Percentiles rank a stretch among this genome's conserved stretches.
phyloP scores from a whole-genome alignment of 2,888 invertebrate genomes.

The Ellobium chinense region DNA sequence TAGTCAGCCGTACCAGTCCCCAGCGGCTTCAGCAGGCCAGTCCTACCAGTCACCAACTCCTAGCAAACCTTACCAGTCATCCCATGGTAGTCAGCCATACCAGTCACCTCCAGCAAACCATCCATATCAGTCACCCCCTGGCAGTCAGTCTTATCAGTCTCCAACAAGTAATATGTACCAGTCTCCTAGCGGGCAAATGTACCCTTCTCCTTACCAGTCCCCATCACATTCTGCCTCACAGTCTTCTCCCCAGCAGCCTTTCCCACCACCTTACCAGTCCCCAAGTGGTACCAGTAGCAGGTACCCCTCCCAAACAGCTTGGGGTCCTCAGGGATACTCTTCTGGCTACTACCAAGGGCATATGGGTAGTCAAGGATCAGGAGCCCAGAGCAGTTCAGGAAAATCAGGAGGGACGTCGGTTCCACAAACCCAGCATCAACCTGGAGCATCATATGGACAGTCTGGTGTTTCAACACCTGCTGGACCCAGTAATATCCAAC shows the following conservation, averaged over 20 bases:
- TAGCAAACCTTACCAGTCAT: conserved; percentile 24
- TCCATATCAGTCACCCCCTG: conserved; percentile 12
- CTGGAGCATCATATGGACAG: background rate
- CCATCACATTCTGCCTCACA: background rate
- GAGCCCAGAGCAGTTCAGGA: background rate
- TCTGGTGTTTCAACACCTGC: background rate
- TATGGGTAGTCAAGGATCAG: background rate
- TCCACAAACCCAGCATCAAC: background rate
- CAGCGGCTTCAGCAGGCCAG: background rate
- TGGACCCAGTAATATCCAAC: background rate
- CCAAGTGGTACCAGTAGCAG: background rate
- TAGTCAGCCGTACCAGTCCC: conserved; percentile 6
- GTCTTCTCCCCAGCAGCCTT: conserved; percentile 26
- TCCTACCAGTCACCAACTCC: background rate
- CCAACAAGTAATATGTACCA: background rate
- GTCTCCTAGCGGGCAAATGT: conserved; percentile 17
- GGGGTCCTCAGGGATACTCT: conserved; percentile 5
- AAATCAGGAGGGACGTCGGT: background rate
- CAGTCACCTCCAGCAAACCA: background rate
- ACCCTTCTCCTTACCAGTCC: conserved; percentile 34
- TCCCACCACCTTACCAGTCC: conserved; percentile 24
- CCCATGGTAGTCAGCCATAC: conserved; percentile 10
- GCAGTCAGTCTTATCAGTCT: background rate
- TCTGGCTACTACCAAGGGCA: conserved; percentile 18
- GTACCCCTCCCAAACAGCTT: background rate